Conservation (phyloP, 2,888 invertebrate species). For the Cephalotes varians region DNA sequence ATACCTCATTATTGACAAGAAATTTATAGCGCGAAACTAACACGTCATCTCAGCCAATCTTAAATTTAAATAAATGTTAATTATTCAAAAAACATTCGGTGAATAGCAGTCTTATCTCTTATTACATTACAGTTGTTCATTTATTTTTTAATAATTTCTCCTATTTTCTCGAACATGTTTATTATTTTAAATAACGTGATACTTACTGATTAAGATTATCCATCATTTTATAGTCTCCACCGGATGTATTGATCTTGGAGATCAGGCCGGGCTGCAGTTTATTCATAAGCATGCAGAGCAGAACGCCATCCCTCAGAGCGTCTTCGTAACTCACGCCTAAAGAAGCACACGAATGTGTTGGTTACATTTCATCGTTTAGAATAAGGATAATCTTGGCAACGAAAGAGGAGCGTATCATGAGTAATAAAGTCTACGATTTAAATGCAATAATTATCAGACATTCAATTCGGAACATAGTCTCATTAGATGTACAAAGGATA, state of each 20-base stretch:
- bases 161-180: not conserved
- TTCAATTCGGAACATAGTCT: not conserved
- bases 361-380: not conserved
- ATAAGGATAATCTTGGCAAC: not conserved
- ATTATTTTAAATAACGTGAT: not conserved
- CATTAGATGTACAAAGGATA: not conserved
- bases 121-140: not conserved
- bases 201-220: conserved; percentile 97
- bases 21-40: not conserved
- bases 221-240: conserved; percentile 98
- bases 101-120: not conserved
- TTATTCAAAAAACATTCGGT: not conserved
- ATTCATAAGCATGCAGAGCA: conserved; percentile 96
- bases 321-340: conserved; percentile 90
- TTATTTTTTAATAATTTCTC: not conserved
- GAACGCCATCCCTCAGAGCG: conserved; percentile 93
- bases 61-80: not conserved
- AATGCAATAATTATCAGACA: not conserved
- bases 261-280: conserved; percentile 94
- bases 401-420: not conserved
- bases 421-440: not conserved
- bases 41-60: not conserved
- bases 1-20: not conserved
- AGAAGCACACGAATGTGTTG: conserved; percentile 27
- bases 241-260: conserved; percentile 93